Conservation (phyloP, 37 sponge, comb jelly and placozoan genomes). For the Corticium candelabrum region DNA sequence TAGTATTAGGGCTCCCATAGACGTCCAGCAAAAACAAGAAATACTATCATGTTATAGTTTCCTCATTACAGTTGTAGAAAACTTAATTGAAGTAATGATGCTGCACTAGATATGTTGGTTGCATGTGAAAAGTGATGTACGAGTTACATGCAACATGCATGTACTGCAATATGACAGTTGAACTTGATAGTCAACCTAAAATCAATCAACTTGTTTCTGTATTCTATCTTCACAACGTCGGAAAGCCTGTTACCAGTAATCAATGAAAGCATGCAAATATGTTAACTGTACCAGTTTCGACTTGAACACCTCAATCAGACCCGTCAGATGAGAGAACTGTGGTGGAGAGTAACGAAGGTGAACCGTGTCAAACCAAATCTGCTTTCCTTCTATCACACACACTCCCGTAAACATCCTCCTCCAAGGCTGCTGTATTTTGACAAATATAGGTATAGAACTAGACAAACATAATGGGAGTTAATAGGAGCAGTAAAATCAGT, state of each 20-base stretch:
- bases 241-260: not conserved
- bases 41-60: too few relatives aligned
- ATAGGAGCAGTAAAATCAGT: not conserved
- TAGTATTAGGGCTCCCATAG: too few relatives aligned
- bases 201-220: too few relatives aligned
- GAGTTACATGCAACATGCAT: too few relatives aligned
- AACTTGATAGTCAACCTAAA: too few relatives aligned
- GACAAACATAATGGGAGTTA: constrained; percentile 1
- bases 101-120: too few relatives aligned
- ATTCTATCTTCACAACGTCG: not conserved
- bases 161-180: too few relatives aligned
- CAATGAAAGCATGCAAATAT: constrained; percentile 2
- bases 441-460: constrained; percentile 55
- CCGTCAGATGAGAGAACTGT: constrained; percentile 67
- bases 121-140: too few relatives aligned
- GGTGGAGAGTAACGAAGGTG: constrained; percentile 71
- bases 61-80: too few relatives aligned
- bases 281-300: constrained; percentile 36
- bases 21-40: too few relatives aligned
- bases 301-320: constrained; percentile 80
- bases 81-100: too few relatives aligned
- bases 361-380: constrained; percentile 37
- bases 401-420: constrained; percentile 77
- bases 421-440: constrained; percentile 67
- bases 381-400: not conserved